Percentiles rank a stretch among this genome's conserved stretches.
These are phyloP conservation scores for Calosoma granatense DNA, from an alignment of 1,140 invertebrate species.

Conservation along the genomic window DNA sequence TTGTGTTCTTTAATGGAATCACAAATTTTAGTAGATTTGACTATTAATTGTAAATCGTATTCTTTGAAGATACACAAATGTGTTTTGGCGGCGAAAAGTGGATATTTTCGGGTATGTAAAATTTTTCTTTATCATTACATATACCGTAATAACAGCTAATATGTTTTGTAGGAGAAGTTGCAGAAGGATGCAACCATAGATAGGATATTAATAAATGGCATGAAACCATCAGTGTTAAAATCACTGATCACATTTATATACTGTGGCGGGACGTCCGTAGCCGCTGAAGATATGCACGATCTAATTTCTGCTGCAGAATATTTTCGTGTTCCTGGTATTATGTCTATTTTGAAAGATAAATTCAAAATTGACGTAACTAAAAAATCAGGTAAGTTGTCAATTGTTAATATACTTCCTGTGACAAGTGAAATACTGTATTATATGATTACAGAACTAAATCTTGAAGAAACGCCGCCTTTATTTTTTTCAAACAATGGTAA, in stretches of 20 bases:
- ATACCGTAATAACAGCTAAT: slow-evolving; percentile 18
- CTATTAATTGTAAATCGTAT: slow-evolving; percentile 30
- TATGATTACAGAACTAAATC: neutral
- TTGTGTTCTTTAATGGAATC: slow-evolving; percentile 31
- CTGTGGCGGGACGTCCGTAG: slow-evolving; percentile 28
- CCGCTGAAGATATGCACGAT: slow-evolving; percentile 27
- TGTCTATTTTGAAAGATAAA: slow-evolving; percentile 16
- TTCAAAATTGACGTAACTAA: neutral
- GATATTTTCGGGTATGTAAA: slow-evolving; percentile 19
- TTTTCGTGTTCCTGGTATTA: slow-evolving; percentile 27
- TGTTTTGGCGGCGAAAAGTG: slow-evolving; percentile 29
- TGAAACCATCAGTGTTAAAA: slow-evolving; percentile 29
- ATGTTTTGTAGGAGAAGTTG: slow-evolving; percentile 22
- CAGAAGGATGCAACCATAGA: slow-evolving; percentile 22
- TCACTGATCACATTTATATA: slow-evolving; percentile 32
- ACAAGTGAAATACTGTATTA: neutral
- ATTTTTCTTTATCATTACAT: neutral
- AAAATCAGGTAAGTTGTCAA: neutral
- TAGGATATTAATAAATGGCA: slow-evolving; percentile 27
- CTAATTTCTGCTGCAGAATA: slow-evolving; percentile 28
- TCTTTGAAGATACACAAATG: slow-evolving; percentile 32
- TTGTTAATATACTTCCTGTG: too few relatives aligned
- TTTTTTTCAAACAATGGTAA: slow-evolving; percentile 2
- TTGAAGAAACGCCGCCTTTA: neutral
- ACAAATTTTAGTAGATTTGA: slow-evolving; percentile 31